Evolutionary conservation across 2,797 vertebrate species (phyloP), one percentile per base, ranked within the genome.

Genomic region (Zalophus californianus): DNA sequence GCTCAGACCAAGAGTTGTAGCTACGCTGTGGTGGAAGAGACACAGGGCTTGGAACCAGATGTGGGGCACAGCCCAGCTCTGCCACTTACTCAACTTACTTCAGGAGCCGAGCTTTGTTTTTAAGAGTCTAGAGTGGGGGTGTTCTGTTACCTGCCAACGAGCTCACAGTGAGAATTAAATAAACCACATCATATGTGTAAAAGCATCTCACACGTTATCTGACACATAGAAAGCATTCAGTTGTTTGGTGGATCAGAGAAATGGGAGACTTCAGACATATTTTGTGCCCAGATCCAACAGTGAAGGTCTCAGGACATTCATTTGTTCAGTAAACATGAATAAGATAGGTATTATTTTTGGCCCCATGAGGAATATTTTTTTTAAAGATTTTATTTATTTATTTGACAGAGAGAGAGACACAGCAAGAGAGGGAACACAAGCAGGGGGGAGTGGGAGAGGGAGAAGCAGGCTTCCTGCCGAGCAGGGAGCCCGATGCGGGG

Each of bases 171-270:
- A 97, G 41, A n/a, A 84, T 80, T 29, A 70, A 86, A 78, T 35
- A 88, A 72, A 72, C 54, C 18, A 48, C 25, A 25, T 18, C 3
- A 4, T 12, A 23, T 0, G 16, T 23, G 20, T 38, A 54, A 85
- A 89, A 78, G 4, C 25, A 13, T 27, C 60, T 18, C 87, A 77
- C 38, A 62, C 3, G 8, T 13, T 50, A 41, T 18, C 78, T 64
- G 9, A 90, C 35, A 13, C 1, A 0, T 11, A 73, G 82, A 95
- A 60, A 85, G 7, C 50, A 35, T 84, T 54, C 9, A 23, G 23
- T 35, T 80, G n/a, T 91, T 88, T 72, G 56, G 48, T 32, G 44
- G 72, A 56, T 83, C 64, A 60, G 77, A 80, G 72, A 58, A 86
- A 88, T 20, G 7, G 66, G 68, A 89, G 21, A 20, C 73, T 72